phyloP scores from a whole-genome alignment of 2,888 invertebrate genomes.

The Acronicta alni region DNA sequence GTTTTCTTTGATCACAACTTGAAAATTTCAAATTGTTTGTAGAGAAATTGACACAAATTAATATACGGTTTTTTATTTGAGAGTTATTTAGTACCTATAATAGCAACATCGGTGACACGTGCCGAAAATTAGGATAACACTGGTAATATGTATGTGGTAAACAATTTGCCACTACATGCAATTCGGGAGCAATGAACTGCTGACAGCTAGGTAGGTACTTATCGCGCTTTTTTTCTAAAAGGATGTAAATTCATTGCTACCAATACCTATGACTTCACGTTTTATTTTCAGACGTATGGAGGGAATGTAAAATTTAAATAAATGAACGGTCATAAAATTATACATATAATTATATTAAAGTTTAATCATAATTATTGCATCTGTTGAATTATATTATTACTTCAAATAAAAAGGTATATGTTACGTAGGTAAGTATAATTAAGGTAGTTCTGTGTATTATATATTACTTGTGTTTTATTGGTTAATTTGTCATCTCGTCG shows the following conservation, averaged over 20 bases:
- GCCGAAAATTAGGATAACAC: conserved; percentile 20
- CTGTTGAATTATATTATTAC: too few relatives aligned
- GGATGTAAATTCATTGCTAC: conserved; percentile 3
- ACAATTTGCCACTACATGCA: conserved; percentile 15
- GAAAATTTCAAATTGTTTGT: not conserved
- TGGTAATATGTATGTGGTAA: conserved; percentile 35
- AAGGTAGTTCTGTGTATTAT: too few relatives aligned
- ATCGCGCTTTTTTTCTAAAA: conserved; percentile 16
- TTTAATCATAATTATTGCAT: too few relatives aligned
- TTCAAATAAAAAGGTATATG: too few relatives aligned
- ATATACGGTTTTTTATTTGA: not conserved
- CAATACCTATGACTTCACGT: not conserved
- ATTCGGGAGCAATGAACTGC: conserved; percentile 38
- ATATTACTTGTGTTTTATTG: conserved; percentile 1
- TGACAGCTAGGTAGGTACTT: conserved; percentile 2
- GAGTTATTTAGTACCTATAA: not conserved
- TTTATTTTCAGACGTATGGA: not conserved
- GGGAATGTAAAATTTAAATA: not conserved
- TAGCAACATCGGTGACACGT: conserved; percentile 9
- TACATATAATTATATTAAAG: too few relatives aligned
- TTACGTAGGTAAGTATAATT: too few relatives aligned
- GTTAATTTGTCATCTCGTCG: conserved; percentile 44
- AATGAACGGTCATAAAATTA: not conserved
- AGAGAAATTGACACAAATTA: not conserved
- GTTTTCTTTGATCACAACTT: not conserved